Conservation (phyloP, 2,113 vertebrate species). For the Gavia stellata region DNA sequence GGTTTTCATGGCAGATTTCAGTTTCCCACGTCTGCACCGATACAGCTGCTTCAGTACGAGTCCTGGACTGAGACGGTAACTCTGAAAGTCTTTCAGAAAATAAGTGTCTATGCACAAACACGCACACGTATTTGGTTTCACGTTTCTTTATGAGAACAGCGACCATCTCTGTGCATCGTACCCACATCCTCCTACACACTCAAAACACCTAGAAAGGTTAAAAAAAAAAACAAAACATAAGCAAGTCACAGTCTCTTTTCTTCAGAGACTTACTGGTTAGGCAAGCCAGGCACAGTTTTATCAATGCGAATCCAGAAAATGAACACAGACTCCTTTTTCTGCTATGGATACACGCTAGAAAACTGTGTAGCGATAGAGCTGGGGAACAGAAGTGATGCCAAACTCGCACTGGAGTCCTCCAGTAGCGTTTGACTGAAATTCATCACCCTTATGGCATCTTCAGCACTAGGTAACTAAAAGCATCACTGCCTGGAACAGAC, state of each 20-base stretch:
- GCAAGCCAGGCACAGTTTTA: neutral
- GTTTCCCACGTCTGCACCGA: neutral
- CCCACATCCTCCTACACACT: neutral
- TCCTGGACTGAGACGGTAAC: neutral
- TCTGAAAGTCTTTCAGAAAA: neutral
- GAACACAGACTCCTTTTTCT: neutral
- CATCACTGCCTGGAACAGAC: neutral
- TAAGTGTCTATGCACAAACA: neutral
- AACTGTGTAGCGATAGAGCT: neutral
- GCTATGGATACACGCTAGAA: neutral
- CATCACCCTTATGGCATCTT: neutral
- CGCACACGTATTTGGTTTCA: rapidly evolving
- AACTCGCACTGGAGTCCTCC: neutral
- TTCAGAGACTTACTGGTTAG: neutral
- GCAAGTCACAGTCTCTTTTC: neutral
- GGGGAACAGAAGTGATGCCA: neutral
- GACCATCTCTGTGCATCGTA: neutral
- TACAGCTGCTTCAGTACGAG: neutral
- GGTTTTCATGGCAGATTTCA: neutral
- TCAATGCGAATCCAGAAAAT: neutral
- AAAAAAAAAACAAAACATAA: neutral
- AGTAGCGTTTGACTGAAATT: neutral
- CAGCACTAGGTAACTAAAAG: neutral
- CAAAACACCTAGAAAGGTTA: neutral
- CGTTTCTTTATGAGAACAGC: neutral